These are phyloP conservation scores for Lordiphosa fenestrarum DNA, from an alignment of 2,888 invertebrate species.

Conservation along the genomic window DNA sequence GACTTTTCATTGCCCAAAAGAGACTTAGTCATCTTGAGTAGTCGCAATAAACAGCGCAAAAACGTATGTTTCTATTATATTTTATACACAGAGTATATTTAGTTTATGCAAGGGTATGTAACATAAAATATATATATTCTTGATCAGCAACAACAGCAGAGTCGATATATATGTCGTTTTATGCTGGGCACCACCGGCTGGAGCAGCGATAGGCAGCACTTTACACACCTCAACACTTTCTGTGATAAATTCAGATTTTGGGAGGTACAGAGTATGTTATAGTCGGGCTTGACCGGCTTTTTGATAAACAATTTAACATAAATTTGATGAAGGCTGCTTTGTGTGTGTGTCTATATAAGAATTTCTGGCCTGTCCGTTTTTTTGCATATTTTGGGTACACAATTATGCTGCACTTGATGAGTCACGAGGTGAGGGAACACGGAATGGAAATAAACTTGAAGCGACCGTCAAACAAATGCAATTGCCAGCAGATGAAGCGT, in stretches of 20 bases:
- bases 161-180: too few species aligned
- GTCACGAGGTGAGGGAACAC: constrained; percentile 31
- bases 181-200: too few species aligned
- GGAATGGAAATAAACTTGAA: constrained; percentile 27
- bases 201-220: too few species aligned
- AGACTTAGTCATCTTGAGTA: constrained; percentile 49
- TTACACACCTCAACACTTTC: too few species aligned
- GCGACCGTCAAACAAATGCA: constrained; percentile 45
- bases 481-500: constrained; percentile 15
- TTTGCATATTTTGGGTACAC: constrained; percentile 9
- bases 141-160: too few species aligned
- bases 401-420: constrained; percentile 34
- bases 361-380: constrained; percentile 13
- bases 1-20: constrained; percentile 28
- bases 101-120: too few species aligned
- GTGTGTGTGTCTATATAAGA: constrained; percentile 7
- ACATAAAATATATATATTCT: too few species aligned
- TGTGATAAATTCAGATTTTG: too few species aligned
- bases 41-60: constrained; percentile 33
- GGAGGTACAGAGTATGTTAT: too few species aligned
- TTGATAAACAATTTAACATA: constrained; percentile 17
- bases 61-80: background rate
- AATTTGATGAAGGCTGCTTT: constrained; percentile 27
- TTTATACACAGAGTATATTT: too few species aligned
- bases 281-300: too few species aligned